Evolutionary conservation across 37 sponge, comb jelly and placozoan species (phyloP).

Genomic region (Cliona cf. orientalis): DNA sequence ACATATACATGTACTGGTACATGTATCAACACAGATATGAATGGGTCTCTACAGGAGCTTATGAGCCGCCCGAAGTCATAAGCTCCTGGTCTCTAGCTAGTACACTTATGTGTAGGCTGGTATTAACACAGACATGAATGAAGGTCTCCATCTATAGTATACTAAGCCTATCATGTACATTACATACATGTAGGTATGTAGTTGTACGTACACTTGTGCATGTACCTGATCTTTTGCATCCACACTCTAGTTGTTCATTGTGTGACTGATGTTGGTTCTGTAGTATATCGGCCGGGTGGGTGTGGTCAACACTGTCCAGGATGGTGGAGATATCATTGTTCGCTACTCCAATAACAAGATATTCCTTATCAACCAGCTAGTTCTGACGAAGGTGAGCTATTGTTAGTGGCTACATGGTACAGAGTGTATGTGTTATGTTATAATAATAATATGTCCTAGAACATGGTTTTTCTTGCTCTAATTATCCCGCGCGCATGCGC

Average conservation of each 20-base stretch:
- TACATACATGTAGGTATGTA: background rate
- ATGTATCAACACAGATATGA: too few species aligned
- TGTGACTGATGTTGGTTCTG: background rate
- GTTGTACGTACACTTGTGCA: background rate
- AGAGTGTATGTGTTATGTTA: background rate
- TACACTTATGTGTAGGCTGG: too few species aligned
- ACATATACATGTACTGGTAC: too few species aligned
- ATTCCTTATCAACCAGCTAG: background rate
- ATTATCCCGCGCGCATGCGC: too few species aligned
- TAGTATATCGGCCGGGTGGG: slow-evolving; percentile 36
- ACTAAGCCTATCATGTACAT: too few species aligned
- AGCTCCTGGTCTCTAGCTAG: too few species aligned
- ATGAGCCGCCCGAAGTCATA: too few species aligned
- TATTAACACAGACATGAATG: too few species aligned
- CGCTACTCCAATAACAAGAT: slow-evolving; percentile 26
- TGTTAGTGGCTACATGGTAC: background rate
- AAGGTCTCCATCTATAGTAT: too few species aligned
- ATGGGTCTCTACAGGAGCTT: too few species aligned
- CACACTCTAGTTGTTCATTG: background rate
- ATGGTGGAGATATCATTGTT: slow-evolving; percentile 21
- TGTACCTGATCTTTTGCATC: background rate
- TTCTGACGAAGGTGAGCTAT: slow-evolving; percentile 27
- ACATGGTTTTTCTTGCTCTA: too few species aligned
- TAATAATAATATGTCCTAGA: background rate
- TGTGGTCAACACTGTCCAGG: slow-evolving; percentile 6